phyloP scores from a whole-genome alignment of 1,140 invertebrate species.

The Plodia interpunctella region DNA sequence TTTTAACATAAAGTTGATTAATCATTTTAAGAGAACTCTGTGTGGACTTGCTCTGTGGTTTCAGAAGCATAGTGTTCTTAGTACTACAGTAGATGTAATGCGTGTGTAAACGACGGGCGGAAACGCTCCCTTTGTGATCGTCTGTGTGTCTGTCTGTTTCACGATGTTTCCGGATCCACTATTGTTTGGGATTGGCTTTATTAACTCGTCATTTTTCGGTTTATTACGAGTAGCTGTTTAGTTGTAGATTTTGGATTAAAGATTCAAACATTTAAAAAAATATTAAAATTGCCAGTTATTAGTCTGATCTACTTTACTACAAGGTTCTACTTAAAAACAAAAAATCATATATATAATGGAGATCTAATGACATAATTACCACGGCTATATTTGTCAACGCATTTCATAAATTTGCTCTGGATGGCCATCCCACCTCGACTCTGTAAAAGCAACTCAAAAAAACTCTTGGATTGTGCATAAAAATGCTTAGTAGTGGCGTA shows the following conservation, averaged over 20 bases:
- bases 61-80: conserved; percentile 7
- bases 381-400: too few relatives aligned
- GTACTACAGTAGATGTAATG: neutral
- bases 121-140: conserved; percentile 3
- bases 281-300: too few relatives aligned
- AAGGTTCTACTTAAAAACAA: too few relatives aligned
- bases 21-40: neutral
- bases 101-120: conserved; percentile 1
- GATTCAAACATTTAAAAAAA: neutral
- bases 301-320: too few relatives aligned
- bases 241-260: neutral
- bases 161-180: neutral
- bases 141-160: neutral
- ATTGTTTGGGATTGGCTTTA: neutral
- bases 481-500: too few relatives aligned
- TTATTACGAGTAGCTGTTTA: neutral
- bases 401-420: too few relatives aligned
- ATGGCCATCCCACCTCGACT: too few relatives aligned
- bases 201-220: neutral
- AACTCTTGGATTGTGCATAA: too few relatives aligned
- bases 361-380: too few relatives aligned
- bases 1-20: too few relatives aligned
- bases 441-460: too few relatives aligned
- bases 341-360: too few relatives aligned
- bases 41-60: neutral